These are phyloP conservation scores for Echinometra lucunter DNA, from an alignment of 53 echinoderm and acorn worm genomes.

Conservation along the genomic window DNA sequence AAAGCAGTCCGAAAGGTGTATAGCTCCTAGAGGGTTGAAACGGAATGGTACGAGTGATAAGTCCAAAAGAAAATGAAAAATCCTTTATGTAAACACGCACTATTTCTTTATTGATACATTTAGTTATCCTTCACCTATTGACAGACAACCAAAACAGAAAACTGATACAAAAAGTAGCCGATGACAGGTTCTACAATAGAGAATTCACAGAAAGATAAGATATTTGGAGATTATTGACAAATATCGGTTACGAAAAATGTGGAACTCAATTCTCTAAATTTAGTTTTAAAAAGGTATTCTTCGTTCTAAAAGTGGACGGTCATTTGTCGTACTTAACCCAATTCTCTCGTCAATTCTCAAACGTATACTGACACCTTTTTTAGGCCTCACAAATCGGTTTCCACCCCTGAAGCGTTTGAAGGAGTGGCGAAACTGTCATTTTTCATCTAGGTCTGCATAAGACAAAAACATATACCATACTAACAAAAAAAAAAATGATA, in stretches of 20 bases:
- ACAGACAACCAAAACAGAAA: neutral
- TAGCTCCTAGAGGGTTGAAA: neutral
- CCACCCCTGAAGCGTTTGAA: neutral
- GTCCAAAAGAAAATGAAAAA: neutral
- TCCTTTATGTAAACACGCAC: neutral
- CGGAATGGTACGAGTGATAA: neutral
- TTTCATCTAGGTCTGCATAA: neutral
- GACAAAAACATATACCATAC: neutral
- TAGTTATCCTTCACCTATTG: neutral
- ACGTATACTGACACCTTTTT: constrained; percentile 4
- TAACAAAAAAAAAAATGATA: neutral
- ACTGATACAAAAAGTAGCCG: neutral
- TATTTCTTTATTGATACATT: neutral
- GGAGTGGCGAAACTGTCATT: neutral
- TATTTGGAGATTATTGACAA: neutral
- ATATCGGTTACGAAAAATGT: neutral
- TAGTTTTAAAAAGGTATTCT: neutral
- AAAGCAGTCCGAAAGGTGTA: too few species aligned
- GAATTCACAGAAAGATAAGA: neutral
- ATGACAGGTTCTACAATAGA: neutral
- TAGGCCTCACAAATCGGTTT: neutral
- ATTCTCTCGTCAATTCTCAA: neutral
- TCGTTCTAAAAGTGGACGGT: neutral
- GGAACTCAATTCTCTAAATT: neutral
- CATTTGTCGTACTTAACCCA: neutral